Base-by-base conservation (phyloP, 2,888 invertebrate species). In the Drosophila recens region DNA sequence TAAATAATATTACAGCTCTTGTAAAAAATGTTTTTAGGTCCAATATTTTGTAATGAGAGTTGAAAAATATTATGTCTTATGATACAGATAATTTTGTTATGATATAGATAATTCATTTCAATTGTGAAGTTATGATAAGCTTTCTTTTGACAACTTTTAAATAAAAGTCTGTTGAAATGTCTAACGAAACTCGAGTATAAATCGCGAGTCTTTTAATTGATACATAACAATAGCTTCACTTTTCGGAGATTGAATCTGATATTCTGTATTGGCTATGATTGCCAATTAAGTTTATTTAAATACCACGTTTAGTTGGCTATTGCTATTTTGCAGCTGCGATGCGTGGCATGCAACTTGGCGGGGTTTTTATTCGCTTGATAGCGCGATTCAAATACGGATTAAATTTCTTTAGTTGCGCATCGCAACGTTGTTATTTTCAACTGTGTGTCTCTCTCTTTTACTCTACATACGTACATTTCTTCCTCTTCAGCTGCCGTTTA, bases 381-480 rank as follows among this genome's bases (percentile, higher is more conserved):
- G 46, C 58, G 34, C 51, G 65, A 52, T 78, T 46, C 46, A 65
- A 82, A 75, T 72, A 62, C 71, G 83, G 83, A 86, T 85, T 83
- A 83, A 83, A 76, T 86, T 88, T 75, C 72, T 54, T 62, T 59
- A 43, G 38, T n/a, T 38, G 33, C 20, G 9, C 43, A 46, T 9
- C 15, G 43, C 49, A 51, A 51, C 58, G 23, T 43, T 59, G 69
- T 56, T 45, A 64, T 43, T 54, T 40, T 20, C 54, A 54, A 27
- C 38, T 36, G 23, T 45, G 23, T 43, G 42, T 43, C 45, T 11
- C 49, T 49, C 38, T 30, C 15, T 36, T n/a, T n/a, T 34, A 43
- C 23, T 23, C 23, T 27, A 20, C 36, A 4, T 33, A 17, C 27
- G 48, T 38, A 4, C n/a, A n/a, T n/a, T n/a, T 20, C 34, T 20